Evolutionary conservation across 1,140 invertebrate species (phyloP).

Genomic region (Pseudoatta argentina): DNA sequence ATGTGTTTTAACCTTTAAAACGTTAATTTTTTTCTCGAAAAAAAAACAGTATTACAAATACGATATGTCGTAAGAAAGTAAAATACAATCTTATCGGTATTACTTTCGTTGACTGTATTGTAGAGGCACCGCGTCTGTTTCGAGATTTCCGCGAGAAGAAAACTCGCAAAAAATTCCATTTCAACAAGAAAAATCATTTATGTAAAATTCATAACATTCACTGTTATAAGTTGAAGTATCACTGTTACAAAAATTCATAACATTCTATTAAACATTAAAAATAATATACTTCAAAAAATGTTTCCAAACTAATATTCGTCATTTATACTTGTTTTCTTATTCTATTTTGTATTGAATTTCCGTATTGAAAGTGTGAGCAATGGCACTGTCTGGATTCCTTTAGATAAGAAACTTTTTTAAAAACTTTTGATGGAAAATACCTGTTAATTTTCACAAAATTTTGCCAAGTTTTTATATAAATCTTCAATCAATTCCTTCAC

Average conservation of each 20-base stretch:
- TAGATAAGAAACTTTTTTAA: not conserved
- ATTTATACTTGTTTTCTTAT: not conserved
- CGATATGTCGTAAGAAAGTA: not conserved
- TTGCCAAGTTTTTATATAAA: conserved; percentile 9
- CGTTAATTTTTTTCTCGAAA: not conserved
- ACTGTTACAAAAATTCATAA: no score
- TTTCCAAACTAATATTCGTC: not conserved
- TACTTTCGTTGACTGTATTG: not conserved
- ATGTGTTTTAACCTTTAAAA: not conserved
- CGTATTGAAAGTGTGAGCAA: not conserved
- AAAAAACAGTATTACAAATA: not conserved
- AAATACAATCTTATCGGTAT: not conserved
- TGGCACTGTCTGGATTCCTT: not conserved
- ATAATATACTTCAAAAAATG: not conserved
- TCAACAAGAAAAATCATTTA: not conserved
- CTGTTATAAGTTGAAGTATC: not conserved
- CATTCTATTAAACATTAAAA: not conserved
- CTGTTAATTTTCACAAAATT: not conserved
- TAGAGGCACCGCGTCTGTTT: not conserved
- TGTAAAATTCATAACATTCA: not conserved
- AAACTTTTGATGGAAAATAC: conserved; percentile 31
- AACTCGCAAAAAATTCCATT: not conserved
- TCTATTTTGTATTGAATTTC: not conserved
- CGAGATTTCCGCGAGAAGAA: not conserved
- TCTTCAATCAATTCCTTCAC: not conserved